A percentile compares a stretch with the other conserved stretches of the same genome.
phyloP scores from a whole-genome alignment of 1,140 invertebrate genomes.

The Aphidius gifuensis region DNA sequence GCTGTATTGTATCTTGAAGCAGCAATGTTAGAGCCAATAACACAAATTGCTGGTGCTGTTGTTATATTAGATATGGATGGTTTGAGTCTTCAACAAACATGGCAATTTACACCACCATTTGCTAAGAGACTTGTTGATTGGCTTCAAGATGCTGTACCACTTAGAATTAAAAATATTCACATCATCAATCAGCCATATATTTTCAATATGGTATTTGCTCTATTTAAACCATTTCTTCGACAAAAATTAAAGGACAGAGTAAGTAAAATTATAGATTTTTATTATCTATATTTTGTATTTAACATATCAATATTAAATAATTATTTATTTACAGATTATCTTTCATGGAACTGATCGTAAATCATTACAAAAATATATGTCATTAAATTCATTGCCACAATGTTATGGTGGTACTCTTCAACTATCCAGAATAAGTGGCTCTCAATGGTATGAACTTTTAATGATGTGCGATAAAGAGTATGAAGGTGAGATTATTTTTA shows the following conservation, averaged over 20 bases:
- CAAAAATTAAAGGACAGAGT: constrained; percentile 70
- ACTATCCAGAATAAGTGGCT: constrained; percentile 62
- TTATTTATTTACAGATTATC: constrained; percentile 59
- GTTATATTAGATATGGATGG: constrained; percentile 85
- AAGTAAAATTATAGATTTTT: constrained; percentile 31
- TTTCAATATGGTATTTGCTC: constrained; percentile 82
- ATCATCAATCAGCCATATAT: constrained; percentile 85
- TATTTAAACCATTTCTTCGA: constrained; percentile 82
- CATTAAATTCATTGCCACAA: constrained; percentile 72
- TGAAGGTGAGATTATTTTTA: constrained; percentile 54
- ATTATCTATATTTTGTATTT: constrained; percentile 9
- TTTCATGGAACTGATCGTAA: constrained; percentile 82
- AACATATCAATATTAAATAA: not conserved
- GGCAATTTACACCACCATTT: constrained; percentile 79
- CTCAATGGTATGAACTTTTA: constrained; percentile 71
- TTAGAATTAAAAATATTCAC: constrained; percentile 81
- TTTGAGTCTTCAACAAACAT: constrained; percentile 72
- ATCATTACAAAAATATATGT: constrained; percentile 75
- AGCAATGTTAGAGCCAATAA: constrained; percentile 73
- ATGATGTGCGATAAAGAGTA: constrained; percentile 71
- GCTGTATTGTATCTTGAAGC: constrained; percentile 76
- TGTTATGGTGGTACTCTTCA: constrained; percentile 75
- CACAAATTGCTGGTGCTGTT: constrained; percentile 72
- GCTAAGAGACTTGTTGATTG: constrained; percentile 79
- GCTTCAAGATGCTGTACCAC: constrained; percentile 77